phyloP scores from a whole-genome alignment of 1,140 invertebrate species.

The Meloidogyne chitwoodi region DNA sequence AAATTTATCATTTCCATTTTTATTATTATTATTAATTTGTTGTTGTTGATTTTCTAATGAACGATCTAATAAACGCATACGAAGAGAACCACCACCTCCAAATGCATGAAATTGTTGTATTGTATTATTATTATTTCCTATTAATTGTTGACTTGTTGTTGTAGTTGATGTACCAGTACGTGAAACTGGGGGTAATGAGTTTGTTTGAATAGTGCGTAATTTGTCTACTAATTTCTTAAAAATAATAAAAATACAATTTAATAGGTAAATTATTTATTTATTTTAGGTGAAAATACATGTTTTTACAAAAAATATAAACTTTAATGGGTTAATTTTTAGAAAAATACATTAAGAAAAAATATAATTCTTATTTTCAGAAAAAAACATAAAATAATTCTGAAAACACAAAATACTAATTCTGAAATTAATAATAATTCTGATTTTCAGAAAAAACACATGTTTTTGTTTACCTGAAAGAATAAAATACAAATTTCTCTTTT shows the following conservation, averaged over 20 bases:
- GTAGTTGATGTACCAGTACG: slow-evolving; percentile 2
- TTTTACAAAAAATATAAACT: neutral
- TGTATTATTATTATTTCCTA: slow-evolving; percentile 24
- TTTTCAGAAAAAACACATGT: too few relatives aligned
- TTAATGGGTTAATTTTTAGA: too few relatives aligned
- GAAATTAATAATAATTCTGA: neutral
- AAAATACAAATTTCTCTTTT: too few relatives aligned
- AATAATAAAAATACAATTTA: neutral
- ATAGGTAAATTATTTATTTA: too few relatives aligned
- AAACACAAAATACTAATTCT: too few relatives aligned
- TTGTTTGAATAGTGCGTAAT: slow-evolving; percentile 49
- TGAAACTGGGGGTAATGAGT: slow-evolving; percentile 43
- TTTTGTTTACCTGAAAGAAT: too few relatives aligned
- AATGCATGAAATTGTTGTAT: slow-evolving; percentile 12
- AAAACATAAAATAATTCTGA: too few relatives aligned
- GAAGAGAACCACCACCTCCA: slow-evolving; percentile 35
- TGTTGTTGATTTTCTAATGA: slow-evolving; percentile 23
- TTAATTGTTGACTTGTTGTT: slow-evolving; percentile 32
- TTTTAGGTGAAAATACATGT: neutral
- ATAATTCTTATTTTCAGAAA: too few relatives aligned
- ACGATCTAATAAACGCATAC: slow-evolving; percentile 39
- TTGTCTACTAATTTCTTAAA: slow-evolving; percentile 48
- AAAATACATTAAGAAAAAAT: too few relatives aligned
- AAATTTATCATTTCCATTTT: neutral
- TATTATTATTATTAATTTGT: slow-evolving; percentile 28